Evolutionary conservation across 2,113 vertebrate genomes (phyloP), one percentile per base, ranked within the genome.

Genomic region (Paradoxurus hermaphroditus): DNA sequence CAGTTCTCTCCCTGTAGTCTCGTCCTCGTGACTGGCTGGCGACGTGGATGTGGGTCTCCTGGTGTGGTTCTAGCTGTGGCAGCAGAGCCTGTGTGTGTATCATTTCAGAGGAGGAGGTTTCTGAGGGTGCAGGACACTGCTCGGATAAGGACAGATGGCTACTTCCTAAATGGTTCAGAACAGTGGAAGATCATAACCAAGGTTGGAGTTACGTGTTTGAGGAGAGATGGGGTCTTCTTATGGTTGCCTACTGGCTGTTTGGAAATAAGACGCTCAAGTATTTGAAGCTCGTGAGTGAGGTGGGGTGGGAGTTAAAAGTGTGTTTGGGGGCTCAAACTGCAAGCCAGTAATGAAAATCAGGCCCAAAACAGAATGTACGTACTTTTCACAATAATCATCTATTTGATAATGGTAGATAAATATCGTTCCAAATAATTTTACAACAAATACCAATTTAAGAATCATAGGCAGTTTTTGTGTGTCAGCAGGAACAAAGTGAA

Each of bases 311-410:
- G 15, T 65, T 94, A 49, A 83, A 77, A 77, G 65, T 73, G 14
- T 1, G 25, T 77, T 72, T 70, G 23, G 53, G 8, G 46, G 7
- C 41, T 27, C 3, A 85, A 49, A 70, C 5, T 56, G 18, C 44
- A 51, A 53, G 73, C 41, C 14, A 68, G 34, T 78, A 73, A 59
- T 90, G 67, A 96, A 72, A 90, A 67, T 62, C 21, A 89, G 3
- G 41, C 4, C 34, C 53, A 62, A 92, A 73, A 1, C 34, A 86
- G 19, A 67, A 56, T 31, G 18, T 23, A 9, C 51, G 4, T 59
- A 1, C 68, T 82, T 93, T 90, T 83, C 36, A n/a, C 21, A 59
- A 46, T 62, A 23, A 4, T 14, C 44, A 25, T 62, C 84, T 86
- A 31, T 19, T 81, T 49, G 29, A 29, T 90, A 46, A 68, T 53